Conservation (phyloP, 2,113 vertebrate genomes). For the Pachypanchax playfairii region DNA sequence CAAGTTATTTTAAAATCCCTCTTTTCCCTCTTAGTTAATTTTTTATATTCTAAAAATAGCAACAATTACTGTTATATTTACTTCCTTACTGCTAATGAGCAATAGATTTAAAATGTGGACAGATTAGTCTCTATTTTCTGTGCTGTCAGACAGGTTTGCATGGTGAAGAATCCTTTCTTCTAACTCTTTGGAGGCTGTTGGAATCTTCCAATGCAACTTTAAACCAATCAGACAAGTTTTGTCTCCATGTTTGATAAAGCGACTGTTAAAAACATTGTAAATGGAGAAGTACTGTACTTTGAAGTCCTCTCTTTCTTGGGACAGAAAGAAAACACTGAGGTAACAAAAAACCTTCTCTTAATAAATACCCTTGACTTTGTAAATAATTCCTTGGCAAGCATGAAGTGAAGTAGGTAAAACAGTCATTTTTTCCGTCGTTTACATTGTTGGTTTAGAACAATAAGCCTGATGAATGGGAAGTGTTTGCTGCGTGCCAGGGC, state of each 20-base stretch:
- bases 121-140: background rate
- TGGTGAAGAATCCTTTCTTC: background rate
- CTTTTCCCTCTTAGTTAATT: background rate
- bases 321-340: background rate
- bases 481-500: slow-evolving; percentile 17
- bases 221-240: background rate
- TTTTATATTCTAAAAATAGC: background rate
- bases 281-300: slow-evolving; percentile 5
- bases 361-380: slow-evolving; percentile 3
- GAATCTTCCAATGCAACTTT: background rate
- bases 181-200: background rate
- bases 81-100: background rate
- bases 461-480: background rate
- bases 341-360: background rate
- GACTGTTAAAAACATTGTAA: background rate
- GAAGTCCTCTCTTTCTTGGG: background rate
- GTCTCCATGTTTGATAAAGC: background rate
- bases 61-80: no score
- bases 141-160: slow-evolving; percentile 2
- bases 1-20: background rate
- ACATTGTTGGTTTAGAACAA: slow-evolving; percentile 1
- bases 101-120: background rate
- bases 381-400: background rate
- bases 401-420: background rate
- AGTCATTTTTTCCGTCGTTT: background rate